These are phyloP conservation scores for Cinara cedri DNA, from an alignment of 2,888 invertebrate species.

Conservation along the genomic window DNA sequence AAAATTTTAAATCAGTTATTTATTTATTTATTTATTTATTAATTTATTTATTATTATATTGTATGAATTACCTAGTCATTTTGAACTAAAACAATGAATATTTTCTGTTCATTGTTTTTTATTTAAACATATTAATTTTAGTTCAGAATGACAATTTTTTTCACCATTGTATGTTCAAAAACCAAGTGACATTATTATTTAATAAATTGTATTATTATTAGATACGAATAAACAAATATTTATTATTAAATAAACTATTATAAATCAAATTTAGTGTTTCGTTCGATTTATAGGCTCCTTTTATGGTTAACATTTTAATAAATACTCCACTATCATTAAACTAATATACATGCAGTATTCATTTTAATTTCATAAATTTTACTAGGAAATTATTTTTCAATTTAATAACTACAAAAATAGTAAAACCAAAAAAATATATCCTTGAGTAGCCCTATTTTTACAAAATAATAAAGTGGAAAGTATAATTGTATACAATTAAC, in stretches of 20 bases:
- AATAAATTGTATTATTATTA: background rate
- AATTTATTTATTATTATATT: background rate
- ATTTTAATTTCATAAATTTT: background rate
- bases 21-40: conserved; percentile 6
- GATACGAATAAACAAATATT: background rate
- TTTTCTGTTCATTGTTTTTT: background rate
- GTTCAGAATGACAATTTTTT: background rate
- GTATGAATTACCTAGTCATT: conserved; percentile 15
- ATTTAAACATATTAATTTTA: background rate
- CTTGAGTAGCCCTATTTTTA: background rate
- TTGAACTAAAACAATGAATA: background rate
- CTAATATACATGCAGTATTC: background rate
- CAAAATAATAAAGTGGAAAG: conserved; percentile 36
- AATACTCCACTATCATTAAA: background rate
- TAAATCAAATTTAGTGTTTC: conserved; percentile 17
- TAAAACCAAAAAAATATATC: background rate
- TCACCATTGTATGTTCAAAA: conserved; percentile 17
- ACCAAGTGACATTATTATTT: conserved; percentile 9
- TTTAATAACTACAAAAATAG: background rate
- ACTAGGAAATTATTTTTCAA: background rate
- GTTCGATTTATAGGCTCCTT: background rate
- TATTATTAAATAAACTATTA: conserved; percentile 28
- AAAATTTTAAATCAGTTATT: background rate
- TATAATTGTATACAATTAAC: conserved; percentile 33
- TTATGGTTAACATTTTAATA: background rate